Base-by-base conservation (phyloP, 2,888 invertebrate genomes). In the Melolontha melolontha region DNA sequence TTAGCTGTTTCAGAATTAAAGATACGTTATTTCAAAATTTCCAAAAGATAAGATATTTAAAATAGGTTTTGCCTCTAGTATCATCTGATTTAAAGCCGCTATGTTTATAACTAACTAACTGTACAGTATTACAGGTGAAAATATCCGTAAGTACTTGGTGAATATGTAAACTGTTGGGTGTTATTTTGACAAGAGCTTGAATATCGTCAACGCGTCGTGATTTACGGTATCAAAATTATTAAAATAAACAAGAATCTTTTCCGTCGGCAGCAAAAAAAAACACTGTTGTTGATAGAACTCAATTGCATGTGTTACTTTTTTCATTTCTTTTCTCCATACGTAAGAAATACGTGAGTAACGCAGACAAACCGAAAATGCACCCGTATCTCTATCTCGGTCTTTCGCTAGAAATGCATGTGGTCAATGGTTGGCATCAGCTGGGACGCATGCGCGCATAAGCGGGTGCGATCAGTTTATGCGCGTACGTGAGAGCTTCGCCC, bases 401-500 rank as follows among this genome's bases (percentile, higher is more conserved):
- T 62, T 49, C 59, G 64, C 47, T 40, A 57, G 44, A 66, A 65
- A 27, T 70, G 70, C 70, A 68, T 68, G 66, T 67, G 70, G 72
- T 71, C 74, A 70, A 71, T 72, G 71, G 72, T 71, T 68, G 71
- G 64, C 68, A 69, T 68, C 74, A 74, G 74, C 74, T 74, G 72
- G 70, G 68, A 72, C 74, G 74, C 74, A 54, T 70, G 68, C 81
- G 79, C 42, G 80, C 81, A 71, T 81, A 83, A 65, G 72, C 75
- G 76, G 75, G 74, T 76, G 76, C 75, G 75, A 74, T 71, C 74
- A 71, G 72, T 73, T 68, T 51, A 68, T 79, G 80, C 81, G 81
- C 80, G 81, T 81, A 80, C 81, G 81, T 81, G 79, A 79, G 79
- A 79, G 76, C 77, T 77, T 77, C 78, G 77, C 79, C 79, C 78